Conservation (phyloP, 2,797 vertebrate genomes). For the Pantherophis vulpinus region DNA sequence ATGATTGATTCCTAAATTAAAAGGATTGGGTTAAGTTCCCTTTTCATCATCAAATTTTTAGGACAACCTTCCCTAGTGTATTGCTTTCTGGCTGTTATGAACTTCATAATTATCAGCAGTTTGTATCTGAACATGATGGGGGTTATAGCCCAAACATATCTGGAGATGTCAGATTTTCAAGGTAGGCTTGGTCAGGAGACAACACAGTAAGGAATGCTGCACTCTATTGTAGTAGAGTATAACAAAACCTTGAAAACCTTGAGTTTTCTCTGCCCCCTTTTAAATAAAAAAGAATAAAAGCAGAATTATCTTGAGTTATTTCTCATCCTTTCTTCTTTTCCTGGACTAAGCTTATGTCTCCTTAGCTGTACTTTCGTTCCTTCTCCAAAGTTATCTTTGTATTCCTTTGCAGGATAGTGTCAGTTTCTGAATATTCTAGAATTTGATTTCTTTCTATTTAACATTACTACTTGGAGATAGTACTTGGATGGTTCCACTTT, state of each 20-base stretch:
- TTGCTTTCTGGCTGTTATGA: neutral
- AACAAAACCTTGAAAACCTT: neutral
- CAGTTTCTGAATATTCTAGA: neutral
- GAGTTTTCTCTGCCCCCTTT: neutral
- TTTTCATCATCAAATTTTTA: neutral
- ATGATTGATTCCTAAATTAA: neutral
- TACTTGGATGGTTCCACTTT: neutral
- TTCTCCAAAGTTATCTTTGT: neutral
- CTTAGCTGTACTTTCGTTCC: neutral
- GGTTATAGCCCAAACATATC: neutral
- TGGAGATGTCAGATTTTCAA: neutral
- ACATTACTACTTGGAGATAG: neutral
- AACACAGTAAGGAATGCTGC: neutral
- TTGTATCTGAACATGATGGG: neutral
- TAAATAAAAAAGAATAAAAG: neutral
- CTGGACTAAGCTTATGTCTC: neutral
- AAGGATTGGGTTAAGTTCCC: neutral
- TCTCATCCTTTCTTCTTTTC: neutral
- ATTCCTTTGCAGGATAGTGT: neutral
- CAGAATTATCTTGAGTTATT: neutral
- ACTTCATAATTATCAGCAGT: neutral
- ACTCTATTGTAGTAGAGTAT: neutral
- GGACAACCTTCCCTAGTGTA: neutral
- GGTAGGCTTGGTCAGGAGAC: neutral
- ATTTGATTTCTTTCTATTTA: neutral